phyloP scores from a whole-genome alignment of 2,113 vertebrate species.

The sheep (Ovis aries) region DNA sequence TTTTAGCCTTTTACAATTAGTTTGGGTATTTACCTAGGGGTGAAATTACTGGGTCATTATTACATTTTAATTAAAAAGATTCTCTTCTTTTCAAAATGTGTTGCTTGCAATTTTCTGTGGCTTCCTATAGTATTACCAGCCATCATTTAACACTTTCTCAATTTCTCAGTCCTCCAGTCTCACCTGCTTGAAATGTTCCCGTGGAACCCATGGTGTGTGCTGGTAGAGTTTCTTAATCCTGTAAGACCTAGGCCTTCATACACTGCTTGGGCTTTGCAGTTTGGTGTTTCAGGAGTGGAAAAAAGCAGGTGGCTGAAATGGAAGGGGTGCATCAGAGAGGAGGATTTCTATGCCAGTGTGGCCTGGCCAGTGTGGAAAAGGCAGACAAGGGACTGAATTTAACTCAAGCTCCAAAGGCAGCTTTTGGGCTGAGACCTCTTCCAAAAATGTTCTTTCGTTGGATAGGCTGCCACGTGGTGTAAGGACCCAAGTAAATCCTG shows the following conservation, averaged over 20 bases:
- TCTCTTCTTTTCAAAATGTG: background rate
- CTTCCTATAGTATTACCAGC: background rate
- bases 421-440: background rate
- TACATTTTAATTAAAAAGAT: background rate
- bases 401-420: background rate
- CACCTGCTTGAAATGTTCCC: background rate
- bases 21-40: background rate
- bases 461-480: background rate
- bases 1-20: background rate
- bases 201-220: background rate
- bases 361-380: background rate
- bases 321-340: background rate
- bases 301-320: slow-evolving; percentile 9
- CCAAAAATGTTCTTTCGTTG: background rate
- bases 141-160: background rate
- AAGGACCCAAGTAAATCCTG: background rate
- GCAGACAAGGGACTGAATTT: background rate
- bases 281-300: slow-evolving; percentile 29
- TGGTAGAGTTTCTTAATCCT: slow-evolving; percentile 1
- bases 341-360: slow-evolving; percentile 27
- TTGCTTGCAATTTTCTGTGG: background rate
- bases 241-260: background rate
- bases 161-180: background rate
- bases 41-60: background rate
- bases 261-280: background rate